These are phyloP conservation scores for Phasia obesa DNA, from an alignment of 2,888 invertebrate species.

Conservation along the genomic window DNA sequence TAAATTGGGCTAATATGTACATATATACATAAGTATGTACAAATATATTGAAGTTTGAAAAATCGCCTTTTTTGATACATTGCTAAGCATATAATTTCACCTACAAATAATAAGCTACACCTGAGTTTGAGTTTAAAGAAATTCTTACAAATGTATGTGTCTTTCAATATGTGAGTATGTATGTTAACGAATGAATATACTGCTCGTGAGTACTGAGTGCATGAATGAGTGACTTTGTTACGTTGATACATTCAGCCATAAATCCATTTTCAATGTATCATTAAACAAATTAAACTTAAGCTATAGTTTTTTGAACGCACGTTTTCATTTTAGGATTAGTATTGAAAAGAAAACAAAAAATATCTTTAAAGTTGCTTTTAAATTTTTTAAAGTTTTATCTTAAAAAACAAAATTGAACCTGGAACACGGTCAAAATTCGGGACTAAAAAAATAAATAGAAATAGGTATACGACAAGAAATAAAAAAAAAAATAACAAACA, in stretches of 20 bases:
- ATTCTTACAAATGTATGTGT: neutral
- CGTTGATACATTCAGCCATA: slow-evolving; percentile 36
- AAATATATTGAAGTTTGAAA: too few relatives aligned
- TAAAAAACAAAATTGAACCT: neutral
- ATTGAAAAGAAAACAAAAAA: slow-evolving; percentile 32
- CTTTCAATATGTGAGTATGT: neutral
- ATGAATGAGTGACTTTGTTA: slow-evolving; percentile 23
- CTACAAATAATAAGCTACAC: slow-evolving; percentile 9
- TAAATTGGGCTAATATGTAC: too few relatives aligned
- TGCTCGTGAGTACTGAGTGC: slow-evolving; percentile 27
- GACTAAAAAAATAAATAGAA: slow-evolving; percentile 7
- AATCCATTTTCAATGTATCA: slow-evolving; percentile 56
- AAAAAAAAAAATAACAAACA: slow-evolving; percentile 9
- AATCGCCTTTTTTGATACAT: neutral
- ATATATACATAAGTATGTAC: too few relatives aligned
- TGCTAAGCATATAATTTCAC: neutral
- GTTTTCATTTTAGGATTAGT: slow-evolving; percentile 35
- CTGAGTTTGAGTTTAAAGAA: slow-evolving; percentile 36
- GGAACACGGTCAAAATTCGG: slow-evolving; percentile 8
- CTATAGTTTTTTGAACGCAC: slow-evolving; percentile 57
- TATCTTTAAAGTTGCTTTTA: neutral
- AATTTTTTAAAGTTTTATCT: neutral
- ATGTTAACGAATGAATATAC: neutral
- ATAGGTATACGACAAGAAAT: neutral
- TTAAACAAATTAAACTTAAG: slow-evolving; percentile 56